Conservation (phyloP, 2,888 invertebrate genomes). For the Salticus scenicus region DNA sequence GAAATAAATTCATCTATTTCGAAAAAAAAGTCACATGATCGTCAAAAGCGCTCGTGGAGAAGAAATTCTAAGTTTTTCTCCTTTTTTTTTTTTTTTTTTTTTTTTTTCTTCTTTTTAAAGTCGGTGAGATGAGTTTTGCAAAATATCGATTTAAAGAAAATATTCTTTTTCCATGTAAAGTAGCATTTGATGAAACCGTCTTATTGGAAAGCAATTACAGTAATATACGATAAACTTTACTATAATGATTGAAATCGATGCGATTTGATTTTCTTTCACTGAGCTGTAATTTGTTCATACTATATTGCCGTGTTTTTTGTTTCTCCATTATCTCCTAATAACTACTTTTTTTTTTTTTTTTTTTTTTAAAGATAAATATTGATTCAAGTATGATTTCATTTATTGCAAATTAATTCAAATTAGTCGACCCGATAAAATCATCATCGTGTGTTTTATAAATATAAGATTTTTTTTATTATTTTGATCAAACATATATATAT, state of each 20-base stretch:
- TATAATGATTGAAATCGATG: not conserved
- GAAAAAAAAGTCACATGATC: constrained; percentile 44
- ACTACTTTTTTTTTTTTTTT: too few species aligned
- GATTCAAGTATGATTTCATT: too few species aligned
- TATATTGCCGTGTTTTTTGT: too few species aligned
- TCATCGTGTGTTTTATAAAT: too few species aligned
- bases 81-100: constrained; percentile 14
- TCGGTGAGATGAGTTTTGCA: constrained; percentile 31
- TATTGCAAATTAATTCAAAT: too few species aligned
- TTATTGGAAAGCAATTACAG: constrained; percentile 61
- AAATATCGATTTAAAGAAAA: constrained; percentile 49
- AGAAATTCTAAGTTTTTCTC: constrained; percentile 23
- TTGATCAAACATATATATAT: too few species aligned
- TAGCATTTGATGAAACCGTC: constrained; percentile 56
- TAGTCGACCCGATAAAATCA: too few species aligned
- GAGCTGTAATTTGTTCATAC: too few species aligned
- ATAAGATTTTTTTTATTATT: too few species aligned
- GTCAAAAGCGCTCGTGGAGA: constrained; percentile 27
- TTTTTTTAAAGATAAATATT: too few species aligned
- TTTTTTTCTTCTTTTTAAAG: constrained; percentile 12
- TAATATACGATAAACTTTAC: not conserved
- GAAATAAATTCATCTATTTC: constrained; percentile 60
- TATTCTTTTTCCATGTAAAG: constrained; percentile 39
- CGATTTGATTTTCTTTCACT: not conserved
- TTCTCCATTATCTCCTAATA: too few species aligned